Percentiles rank a stretch among this genome's conserved stretches.
These are phyloP conservation scores for Odontocerum albicorne DNA, from an alignment of 2,888 invertebrate species.

Conservation along the genomic window DNA sequence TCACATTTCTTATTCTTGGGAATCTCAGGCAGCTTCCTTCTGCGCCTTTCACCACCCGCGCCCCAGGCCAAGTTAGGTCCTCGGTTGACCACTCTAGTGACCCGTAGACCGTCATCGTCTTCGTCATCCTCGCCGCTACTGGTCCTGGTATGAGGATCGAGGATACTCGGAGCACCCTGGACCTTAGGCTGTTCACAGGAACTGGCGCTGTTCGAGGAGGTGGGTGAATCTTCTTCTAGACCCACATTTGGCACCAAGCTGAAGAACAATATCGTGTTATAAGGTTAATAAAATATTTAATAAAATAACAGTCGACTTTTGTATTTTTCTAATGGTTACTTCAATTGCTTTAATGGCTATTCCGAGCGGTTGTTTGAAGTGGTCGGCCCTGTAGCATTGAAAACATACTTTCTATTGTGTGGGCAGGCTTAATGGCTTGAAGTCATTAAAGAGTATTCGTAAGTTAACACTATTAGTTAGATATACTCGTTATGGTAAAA, in stretches of 20 bases:
- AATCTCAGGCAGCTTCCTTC: constrained; percentile 86
- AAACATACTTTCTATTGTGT: no score
- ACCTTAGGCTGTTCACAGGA: constrained; percentile 55
- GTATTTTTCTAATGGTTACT: no score
- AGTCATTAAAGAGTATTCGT: no score
- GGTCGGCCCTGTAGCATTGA: no score
- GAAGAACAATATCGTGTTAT: no score
- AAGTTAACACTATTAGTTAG: no score
- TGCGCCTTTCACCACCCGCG: constrained; percentile 61
- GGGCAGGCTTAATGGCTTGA: no score
- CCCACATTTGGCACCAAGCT: constrained; percentile 84
- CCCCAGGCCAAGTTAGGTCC: constrained; percentile 41
- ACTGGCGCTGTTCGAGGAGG: constrained; percentile 73
- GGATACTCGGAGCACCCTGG: constrained; percentile 6
- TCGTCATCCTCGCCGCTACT: constrained; percentile 50
- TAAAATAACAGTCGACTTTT: no score
- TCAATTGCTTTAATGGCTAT: no score
- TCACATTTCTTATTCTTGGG: constrained; percentile 87
- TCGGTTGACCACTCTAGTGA: constrained; percentile 39
- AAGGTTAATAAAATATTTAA: no score
- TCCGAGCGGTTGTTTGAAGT: no score
- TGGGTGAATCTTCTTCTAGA: constrained; percentile 79
- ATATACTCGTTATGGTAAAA: no score
- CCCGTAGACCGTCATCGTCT: constrained; percentile 47
- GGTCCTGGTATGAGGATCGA: constrained; percentile 33